Percentiles rank a stretch among this genome's conserved stretches.
phyloP scores from a whole-genome alignment of 2,888 invertebrate species.

The Trichogramma dendrolimi region DNA sequence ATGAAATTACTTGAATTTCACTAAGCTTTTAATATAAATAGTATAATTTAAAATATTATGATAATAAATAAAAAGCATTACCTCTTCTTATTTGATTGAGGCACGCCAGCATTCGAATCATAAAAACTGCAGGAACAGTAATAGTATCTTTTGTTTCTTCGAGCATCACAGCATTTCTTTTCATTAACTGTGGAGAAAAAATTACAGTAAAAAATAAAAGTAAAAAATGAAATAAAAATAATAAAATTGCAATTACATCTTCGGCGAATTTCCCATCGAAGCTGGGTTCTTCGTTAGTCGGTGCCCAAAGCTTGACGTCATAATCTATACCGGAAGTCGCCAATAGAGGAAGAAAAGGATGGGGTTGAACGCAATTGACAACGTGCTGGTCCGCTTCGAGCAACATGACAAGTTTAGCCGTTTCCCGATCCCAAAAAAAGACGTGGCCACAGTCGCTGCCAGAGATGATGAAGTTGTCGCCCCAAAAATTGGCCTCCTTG shows the following conservation, averaged over 20 bases:
- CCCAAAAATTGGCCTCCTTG: constrained; percentile 84
- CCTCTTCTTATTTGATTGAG: constrained; percentile 63
- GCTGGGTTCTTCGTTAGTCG: constrained; percentile 58
- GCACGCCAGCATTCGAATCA: constrained; percentile 73
- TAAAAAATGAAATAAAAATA: constrained; percentile 31
- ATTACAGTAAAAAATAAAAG: constrained; percentile 18
- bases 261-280: constrained; percentile 64
- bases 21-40: background rate
- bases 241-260: constrained; percentile 54
- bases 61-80: constrained; percentile 31
- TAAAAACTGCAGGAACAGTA: constrained; percentile 81
- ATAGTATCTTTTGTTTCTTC: constrained; percentile 84
- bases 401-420: constrained; percentile 68
- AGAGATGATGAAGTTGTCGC: constrained; percentile 73
- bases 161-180: constrained; percentile 76
- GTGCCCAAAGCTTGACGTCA: constrained; percentile 80
- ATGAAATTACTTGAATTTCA: background rate
- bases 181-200: constrained; percentile 59
- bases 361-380: constrained; percentile 81
- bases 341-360: constrained; percentile 70
- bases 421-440: constrained; percentile 74
- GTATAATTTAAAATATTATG: background rate
- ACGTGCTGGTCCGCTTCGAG: constrained; percentile 78
- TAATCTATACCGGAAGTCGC: constrained; percentile 87
- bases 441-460: constrained; percentile 89